Base-by-base conservation (phyloP, 2,797 vertebrate species). In the Sciaenops ocellatus region DNA sequence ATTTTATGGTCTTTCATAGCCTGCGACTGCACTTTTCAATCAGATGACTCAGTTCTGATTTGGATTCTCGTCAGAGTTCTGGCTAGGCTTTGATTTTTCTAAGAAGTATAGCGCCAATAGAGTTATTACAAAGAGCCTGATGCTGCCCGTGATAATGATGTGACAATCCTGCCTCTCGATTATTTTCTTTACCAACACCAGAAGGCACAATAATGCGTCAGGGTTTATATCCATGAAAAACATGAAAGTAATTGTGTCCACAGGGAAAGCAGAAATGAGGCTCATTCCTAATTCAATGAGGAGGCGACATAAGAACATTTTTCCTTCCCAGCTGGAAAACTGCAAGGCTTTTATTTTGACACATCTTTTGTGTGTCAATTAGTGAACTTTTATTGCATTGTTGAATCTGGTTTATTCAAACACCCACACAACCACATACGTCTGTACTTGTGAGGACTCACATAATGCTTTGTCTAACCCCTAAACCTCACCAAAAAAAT, bases 151-250 rank as follows among this genome's bases (percentile, higher is more conserved):
- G 80, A 91, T 90, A 83, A 89, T 86, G 79, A 86, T 79, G 73
- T 87, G 81, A 89, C 78, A 76, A 79, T 80, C 84, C 84, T 78
- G 65, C 70, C 68, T 85, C 79, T 79, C n/a, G 6, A 51, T 80
- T 86, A 52, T 71, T 57, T 74, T 76, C 71, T 81, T 78, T 65
- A 74, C 80, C 52, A 82, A 87, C 81, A 91, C 86, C 85, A 89
- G 85, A 68, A 89, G 87, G 88, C 85, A 89, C 85, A 89, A 86
- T 88, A 87, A 89, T 73, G 69, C 34, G 13, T 76, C 73, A 76
- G 76, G 57, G 73, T 87, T 83, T 76, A 81, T 83, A 69, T 74
- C 78, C 69, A 80, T 83, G 79, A 85, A 87, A 88, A 90, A 79
- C 76, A 88, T 67, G 47, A 54, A 61, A 80, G 80, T 84, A 89